Conservation (phyloP, 2,797 vertebrate genomes). For the Danio albolineatus region DNA sequence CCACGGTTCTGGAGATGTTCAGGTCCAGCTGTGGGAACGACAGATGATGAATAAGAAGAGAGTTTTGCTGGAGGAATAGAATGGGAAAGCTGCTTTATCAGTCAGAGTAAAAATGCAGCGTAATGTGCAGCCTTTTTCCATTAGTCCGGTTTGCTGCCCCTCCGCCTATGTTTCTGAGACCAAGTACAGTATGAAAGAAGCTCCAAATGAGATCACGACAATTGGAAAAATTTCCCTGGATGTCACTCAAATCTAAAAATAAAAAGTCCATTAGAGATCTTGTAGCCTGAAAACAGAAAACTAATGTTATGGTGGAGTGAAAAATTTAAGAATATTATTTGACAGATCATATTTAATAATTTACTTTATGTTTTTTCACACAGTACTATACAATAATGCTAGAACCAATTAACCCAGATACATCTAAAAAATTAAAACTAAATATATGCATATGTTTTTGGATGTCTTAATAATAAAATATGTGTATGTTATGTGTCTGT, state of each 20-base stretch:
- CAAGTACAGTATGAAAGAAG: conserved; percentile 55
- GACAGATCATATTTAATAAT: conserved; percentile 15
- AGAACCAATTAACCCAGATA: background rate
- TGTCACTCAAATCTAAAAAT: conserved; percentile 78
- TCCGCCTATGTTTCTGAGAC: conserved; percentile 55
- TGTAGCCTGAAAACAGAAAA: conserved; percentile 64
- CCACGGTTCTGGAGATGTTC: conserved; percentile 69
- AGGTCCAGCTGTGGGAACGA: conserved; percentile 71
- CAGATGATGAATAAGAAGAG: conserved; percentile 73
- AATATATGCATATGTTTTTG: too few relatives aligned
- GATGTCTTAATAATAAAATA: background rate
- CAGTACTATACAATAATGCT: background rate
- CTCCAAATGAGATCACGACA: conserved; percentile 75
- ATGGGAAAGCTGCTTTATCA: conserved; percentile 67
- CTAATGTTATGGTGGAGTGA: conserved; percentile 39
- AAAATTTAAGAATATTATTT: conserved; percentile 23
- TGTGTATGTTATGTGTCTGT: too few relatives aligned
- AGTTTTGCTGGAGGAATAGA: conserved; percentile 63
- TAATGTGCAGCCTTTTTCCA: conserved; percentile 61
- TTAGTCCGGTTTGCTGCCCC: conserved; percentile 19
- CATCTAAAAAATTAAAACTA: too few relatives aligned
- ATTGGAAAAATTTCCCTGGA: conserved; percentile 76
- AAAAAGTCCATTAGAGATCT: conserved; percentile 70
- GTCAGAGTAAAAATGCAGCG: conserved; percentile 72
- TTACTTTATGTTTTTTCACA: background rate